phyloP scores from a whole-genome alignment of 2,888 invertebrate species.

The Caenorhabditis sp. region DNA sequence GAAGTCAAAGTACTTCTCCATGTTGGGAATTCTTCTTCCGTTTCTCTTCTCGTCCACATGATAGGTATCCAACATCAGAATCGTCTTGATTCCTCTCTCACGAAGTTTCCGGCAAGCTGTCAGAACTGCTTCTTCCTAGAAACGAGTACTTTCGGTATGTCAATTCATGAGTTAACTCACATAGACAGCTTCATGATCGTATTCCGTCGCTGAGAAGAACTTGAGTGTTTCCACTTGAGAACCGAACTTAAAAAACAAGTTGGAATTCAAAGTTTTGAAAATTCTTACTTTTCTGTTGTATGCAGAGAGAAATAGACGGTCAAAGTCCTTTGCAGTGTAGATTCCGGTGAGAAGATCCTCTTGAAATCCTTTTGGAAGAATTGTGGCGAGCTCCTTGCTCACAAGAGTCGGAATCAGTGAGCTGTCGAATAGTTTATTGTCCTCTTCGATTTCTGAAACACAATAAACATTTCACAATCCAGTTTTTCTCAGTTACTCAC shows the following conservation, averaged over 20 bases:
- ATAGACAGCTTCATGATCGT: slow-evolving; percentile 66
- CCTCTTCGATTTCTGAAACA: slow-evolving; percentile 64
- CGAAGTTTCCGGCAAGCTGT: slow-evolving; percentile 60
- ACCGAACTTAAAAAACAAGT: slow-evolving; percentile 36
- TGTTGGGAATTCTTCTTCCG: slow-evolving; percentile 65
- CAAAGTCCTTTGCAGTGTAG: slow-evolving; percentile 67
- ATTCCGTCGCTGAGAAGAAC: slow-evolving; percentile 66
- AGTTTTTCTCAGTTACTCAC: slow-evolving; percentile 18
- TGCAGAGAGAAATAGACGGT: slow-evolving; percentile 52
- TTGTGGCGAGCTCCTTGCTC: slow-evolving; percentile 57
- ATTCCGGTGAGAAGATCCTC: slow-evolving; percentile 63
- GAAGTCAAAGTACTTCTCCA: slow-evolving; percentile 63
- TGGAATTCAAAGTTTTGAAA: neutral
- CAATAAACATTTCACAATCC: neutral
- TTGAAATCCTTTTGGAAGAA: slow-evolving; percentile 65
- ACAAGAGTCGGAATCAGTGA: slow-evolving; percentile 59
- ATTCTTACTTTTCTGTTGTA: slow-evolving; percentile 56
- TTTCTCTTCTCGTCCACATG: slow-evolving; percentile 64
- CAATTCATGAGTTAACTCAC: slow-evolving; percentile 24
- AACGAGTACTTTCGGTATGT: slow-evolving; percentile 8
- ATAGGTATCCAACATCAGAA: slow-evolving; percentile 65
- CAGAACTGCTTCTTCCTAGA: slow-evolving; percentile 66
- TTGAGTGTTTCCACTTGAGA: slow-evolving; percentile 51
- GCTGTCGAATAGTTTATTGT: slow-evolving; percentile 61
- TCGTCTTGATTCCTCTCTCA: slow-evolving; percentile 58